These are phyloP conservation scores for Oligia strigilis DNA, from an alignment of 2,888 invertebrate genomes.

Conservation along the genomic window DNA sequence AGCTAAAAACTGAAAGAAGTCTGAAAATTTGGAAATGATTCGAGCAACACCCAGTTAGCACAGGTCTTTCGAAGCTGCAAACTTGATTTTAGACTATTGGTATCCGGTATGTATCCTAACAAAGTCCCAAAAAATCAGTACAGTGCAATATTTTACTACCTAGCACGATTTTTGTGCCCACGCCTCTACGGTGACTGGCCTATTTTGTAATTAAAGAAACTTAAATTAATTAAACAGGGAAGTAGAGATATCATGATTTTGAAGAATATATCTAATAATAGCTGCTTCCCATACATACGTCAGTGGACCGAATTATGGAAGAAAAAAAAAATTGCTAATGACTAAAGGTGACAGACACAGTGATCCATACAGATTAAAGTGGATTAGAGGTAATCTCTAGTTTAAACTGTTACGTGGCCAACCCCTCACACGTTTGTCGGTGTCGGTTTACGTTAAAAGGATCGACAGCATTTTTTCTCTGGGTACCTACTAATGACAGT, in stretches of 20 bases:
- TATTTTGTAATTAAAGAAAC: background rate
- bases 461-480: background rate
- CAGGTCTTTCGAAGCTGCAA: background rate
- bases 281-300: too few species aligned
- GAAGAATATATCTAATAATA: too few species aligned
- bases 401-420: background rate
- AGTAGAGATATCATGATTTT: background rate
- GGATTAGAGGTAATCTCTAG: constrained; percentile 24
- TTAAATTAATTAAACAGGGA: background rate
- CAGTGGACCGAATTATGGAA: background rate
- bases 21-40: too few species aligned
- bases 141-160: too few species aligned
- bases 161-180: too few species aligned
- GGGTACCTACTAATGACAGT: too few species aligned
- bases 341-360: constrained; percentile 11
- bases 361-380: constrained; percentile 8
- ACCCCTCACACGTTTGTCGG: too few species aligned
- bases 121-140: too few species aligned
- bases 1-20: too few species aligned
- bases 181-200: too few species aligned
- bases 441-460: background rate
- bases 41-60: too few species aligned
- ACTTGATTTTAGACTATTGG: background rate
- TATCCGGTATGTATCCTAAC: background rate
- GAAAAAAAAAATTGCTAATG: background rate